Percentiles rank a stretch among this genome's conserved stretches.
phyloP scores from a whole-genome alignment of 1,140 invertebrate species.

The Pachyrhynchus sulphureomaculatus region DNA sequence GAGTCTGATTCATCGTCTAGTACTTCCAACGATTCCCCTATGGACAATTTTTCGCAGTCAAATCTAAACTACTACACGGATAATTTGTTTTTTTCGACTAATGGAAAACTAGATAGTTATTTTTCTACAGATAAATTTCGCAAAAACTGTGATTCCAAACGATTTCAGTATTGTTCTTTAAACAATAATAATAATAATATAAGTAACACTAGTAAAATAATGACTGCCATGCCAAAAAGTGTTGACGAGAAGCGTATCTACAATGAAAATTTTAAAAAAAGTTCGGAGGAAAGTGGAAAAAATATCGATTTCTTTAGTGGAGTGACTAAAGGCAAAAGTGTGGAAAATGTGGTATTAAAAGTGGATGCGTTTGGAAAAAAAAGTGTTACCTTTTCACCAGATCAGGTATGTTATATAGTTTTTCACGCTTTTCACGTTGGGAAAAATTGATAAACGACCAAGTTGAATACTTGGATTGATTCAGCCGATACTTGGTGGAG shows the following conservation, averaged over 20 bases:
- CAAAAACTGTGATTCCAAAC: conserved; percentile 29
- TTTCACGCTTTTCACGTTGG: neutral
- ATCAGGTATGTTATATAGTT: conserved; percentile 40
- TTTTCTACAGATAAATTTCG: conserved; percentile 38
- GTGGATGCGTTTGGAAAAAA: conserved; percentile 47
- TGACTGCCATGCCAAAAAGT: conserved; percentile 26
- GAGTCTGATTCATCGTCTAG: conserved; percentile 45
- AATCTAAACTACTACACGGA: conserved; percentile 45
- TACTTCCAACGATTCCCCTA: conserved; percentile 46
- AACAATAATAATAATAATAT: conserved; percentile 13
- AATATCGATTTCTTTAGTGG: conserved; percentile 23
- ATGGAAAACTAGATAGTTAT: conserved; percentile 41
- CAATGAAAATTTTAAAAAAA: conserved; percentile 40
- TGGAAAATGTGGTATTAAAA: conserved; percentile 42
- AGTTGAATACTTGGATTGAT: too few relatives aligned
- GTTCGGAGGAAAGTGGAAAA: conserved; percentile 33
- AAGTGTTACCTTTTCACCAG: conserved; percentile 48
- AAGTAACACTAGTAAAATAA: neutral
- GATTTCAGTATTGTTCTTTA: conserved; percentile 15
- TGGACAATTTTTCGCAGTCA: conserved; percentile 33
- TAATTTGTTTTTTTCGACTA: conserved; percentile 41
- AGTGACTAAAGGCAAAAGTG: conserved; percentile 32
- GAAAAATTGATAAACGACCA: neutral
- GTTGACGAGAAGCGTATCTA: conserved; percentile 35
- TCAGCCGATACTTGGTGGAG: too few relatives aligned